Evolutionary conservation across 1,140 invertebrate species (phyloP).

Genomic region (Hetaerina americana): DNA sequence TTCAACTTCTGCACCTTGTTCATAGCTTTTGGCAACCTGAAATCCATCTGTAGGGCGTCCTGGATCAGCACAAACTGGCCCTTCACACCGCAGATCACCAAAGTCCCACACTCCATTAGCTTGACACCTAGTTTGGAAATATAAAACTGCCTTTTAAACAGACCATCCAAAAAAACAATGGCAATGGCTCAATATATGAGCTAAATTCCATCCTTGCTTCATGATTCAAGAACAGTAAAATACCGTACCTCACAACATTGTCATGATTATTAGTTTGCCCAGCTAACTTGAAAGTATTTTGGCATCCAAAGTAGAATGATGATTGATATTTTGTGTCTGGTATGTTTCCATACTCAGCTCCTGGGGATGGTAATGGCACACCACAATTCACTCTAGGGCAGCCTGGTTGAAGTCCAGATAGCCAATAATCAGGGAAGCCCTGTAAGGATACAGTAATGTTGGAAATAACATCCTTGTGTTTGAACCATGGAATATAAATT

Average conservation of each 20-base stretch:
- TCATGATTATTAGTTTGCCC: slow-evolving; percentile 84
- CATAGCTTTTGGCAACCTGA: slow-evolving; percentile 81
- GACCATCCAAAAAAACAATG: background rate
- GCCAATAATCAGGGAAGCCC: slow-evolving; percentile 82
- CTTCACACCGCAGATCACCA: slow-evolving; percentile 88
- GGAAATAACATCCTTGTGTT: background rate
- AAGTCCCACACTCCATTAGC: slow-evolving; percentile 93
- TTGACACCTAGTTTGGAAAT: slow-evolving; percentile 45
- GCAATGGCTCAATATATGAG: background rate
- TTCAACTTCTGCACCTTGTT: slow-evolving; percentile 80
- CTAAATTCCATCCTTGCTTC: background rate
- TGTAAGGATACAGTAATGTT: slow-evolving; percentile 27
- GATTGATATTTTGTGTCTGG: slow-evolving; percentile 79
- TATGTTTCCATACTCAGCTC: slow-evolving; percentile 80
- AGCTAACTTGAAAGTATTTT: slow-evolving; percentile 87
- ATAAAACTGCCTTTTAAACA: background rate
- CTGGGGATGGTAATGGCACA: slow-evolving; percentile 71
- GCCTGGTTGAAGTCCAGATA: slow-evolving; percentile 69
- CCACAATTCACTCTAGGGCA: slow-evolving; percentile 84
- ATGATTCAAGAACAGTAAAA: slow-evolving; percentile 10
- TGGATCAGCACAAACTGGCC: slow-evolving; percentile 89
- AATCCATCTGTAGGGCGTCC: slow-evolving; percentile 82
- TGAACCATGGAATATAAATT: background rate
- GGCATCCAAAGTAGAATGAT: slow-evolving; percentile 91
- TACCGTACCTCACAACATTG: slow-evolving; percentile 61